Evolutionary conservation across 2,113 vertebrate species (phyloP), one percentile per base, ranked within the genome.

Genomic region (Datnioides undecimradiatus): DNA sequence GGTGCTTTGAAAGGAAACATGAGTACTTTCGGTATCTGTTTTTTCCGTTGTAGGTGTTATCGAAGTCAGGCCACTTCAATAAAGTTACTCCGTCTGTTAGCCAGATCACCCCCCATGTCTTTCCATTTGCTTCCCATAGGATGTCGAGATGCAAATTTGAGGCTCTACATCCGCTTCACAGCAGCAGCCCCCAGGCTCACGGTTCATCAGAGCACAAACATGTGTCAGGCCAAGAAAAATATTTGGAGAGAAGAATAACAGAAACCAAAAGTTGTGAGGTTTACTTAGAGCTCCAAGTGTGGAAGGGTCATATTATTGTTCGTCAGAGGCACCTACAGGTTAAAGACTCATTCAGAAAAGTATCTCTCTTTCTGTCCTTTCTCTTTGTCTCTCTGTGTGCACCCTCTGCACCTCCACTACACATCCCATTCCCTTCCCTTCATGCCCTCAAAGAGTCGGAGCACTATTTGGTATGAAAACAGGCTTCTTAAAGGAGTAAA

Each of bases 151-250:
- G 87, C 71, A 87, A 76, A 86, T 87, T 77, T 70, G 76, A 66
- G 55, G 55, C 81, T 46, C 67, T 83, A 36, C 75, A 87, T 84
- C 87, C 82, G 70, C 73, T 77, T 90, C 79, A 80, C 87, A 87
- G 85, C 79, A 34, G 72, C 74, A 52, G 62, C 49, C 69, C 62
- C 48, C 59, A 21, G 74, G 76, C 80, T 76, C 69, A 70, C 52
- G 45, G 83, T 87, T 86, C 86, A 88, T 77, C 86, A 73, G 83
- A 85, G 85, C 74, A 90, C 87, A 90, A 93, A 91, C 88, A 90
- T 46, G 51, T 87, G 80, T 76, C 73, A 69, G 67, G 81, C 89
- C 91, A 92, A 85, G 66, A 59, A 68, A 93, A 91, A 91, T 90
- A 90, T 93, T 90, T 89, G 83, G 60, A 73, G 64, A 92, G 90